These are phyloP conservation scores for Dryococelus australis DNA, from an alignment of 2,888 invertebrate genomes.

Conservation along the genomic window DNA sequence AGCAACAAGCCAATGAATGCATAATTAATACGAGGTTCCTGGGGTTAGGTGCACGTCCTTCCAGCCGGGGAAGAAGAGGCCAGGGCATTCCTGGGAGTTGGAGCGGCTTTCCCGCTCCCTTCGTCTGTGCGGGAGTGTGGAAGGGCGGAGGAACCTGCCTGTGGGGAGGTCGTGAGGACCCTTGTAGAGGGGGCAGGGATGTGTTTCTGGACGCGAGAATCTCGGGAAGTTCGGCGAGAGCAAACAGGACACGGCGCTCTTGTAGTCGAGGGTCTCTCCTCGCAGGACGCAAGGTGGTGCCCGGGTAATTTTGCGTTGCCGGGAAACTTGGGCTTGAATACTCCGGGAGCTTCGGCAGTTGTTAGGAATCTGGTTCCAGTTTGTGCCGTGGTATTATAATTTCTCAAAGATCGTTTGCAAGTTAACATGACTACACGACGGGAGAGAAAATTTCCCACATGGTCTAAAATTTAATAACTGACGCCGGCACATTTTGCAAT, in stretches of 20 bases:
- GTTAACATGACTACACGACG: too few relatives aligned
- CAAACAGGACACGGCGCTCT: not conserved
- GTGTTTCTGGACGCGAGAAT: not conserved
- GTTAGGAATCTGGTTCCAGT: too few relatives aligned
- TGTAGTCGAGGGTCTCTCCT: not conserved
- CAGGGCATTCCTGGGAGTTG: not conserved
- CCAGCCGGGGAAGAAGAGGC: not conserved
- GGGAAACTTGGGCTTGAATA: not conserved
- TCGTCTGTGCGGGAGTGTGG: not conserved
- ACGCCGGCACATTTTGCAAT: too few relatives aligned
- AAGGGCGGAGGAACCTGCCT: not conserved
- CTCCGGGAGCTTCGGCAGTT: not conserved
- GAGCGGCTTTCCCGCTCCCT: not conserved
- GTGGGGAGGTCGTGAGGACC: not conserved
- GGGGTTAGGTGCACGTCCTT: not conserved
- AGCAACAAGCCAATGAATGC: conserved; percentile 30
- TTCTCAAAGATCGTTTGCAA: too few relatives aligned
- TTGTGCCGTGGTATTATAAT: too few relatives aligned
- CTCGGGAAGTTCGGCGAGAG: not conserved
- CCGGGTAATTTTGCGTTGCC: not conserved
- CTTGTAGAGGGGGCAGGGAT: not conserved
- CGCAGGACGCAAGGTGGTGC: not conserved
- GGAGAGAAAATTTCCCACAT: too few relatives aligned
- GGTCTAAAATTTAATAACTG: too few relatives aligned
- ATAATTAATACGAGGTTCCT: conserved; percentile 11